Conservation (phyloP, 2,888 invertebrate species). For the Phortica okadai region DNA sequence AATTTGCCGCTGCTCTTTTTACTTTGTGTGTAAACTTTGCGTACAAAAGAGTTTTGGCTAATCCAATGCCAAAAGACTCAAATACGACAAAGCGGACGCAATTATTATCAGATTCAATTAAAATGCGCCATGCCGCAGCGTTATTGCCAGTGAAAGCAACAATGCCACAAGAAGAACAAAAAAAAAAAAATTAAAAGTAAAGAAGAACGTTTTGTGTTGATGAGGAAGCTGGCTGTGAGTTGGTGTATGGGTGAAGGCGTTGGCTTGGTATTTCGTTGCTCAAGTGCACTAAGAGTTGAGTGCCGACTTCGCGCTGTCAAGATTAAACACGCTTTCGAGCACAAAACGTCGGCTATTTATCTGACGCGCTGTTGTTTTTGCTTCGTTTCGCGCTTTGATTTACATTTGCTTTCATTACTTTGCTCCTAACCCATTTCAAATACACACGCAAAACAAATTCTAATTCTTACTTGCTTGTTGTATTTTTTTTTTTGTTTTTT, state of each 20-base stretch:
- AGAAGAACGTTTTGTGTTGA: too few species aligned
- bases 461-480: background rate
- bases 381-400: background rate
- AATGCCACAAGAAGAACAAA: background rate
- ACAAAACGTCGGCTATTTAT: conserved; percentile 1
- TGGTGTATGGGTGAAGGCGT: background rate
- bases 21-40: background rate
- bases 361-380: background rate
- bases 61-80: conserved; percentile 5
- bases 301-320: conserved; percentile 16
- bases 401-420: background rate
- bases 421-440: too few species aligned
- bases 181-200: conserved; percentile 4
- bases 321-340: conserved; percentile 23
- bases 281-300: background rate
- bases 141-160: background rate
- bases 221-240: background rate
- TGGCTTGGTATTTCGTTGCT: background rate
- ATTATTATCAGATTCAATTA: conserved; percentile 27
- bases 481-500: background rate
- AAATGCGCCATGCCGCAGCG: background rate
- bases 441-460: too few species aligned
- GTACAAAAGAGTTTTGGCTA: background rate
- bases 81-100: conserved; percentile 15
- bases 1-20: too few species aligned